Evolutionary conservation across 1,140 invertebrate species (phyloP), one percentile per base, ranked within the genome.

Genomic region (Drosophila sulfurigaster): DNA sequence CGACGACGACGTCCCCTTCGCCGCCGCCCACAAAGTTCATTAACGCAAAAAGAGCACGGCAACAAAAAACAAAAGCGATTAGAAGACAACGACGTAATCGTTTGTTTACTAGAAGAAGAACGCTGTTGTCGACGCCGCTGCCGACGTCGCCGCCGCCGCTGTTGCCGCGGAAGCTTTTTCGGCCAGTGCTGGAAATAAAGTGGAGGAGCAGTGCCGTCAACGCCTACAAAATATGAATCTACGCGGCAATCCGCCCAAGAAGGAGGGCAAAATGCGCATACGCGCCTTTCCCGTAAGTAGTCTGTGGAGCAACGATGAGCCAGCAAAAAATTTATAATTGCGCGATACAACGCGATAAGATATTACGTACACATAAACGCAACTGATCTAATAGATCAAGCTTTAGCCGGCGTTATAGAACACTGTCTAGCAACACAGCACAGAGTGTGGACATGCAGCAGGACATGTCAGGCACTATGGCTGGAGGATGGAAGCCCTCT

Each of bases 251-350:
- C 81, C 90, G 77, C 95, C 96, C 81, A 96, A 98, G 93, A 98
- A 98, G 94, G 96, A 98, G 93, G 96, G 96, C 93, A 99, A 99
- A 94, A 99, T 99, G 98, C 95, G 98, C 88, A 99, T 99, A 93
- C 95, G 98, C 93, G 98, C 98, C 81, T 99, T 99, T 94, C 98
- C 98, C 91, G 98, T 99, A 94, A 98, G 97, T 94, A 35, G 2
- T 51, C 25, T 15, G 25, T 13, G 6, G n/a, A 54, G 30, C 28
- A n/a, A 54, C 30, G 51, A 54, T 54, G 51, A 54, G 51, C 28
- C n/a, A 15, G 51, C 51, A 54, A 32, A 32, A 25, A 20, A 25
- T 0, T 16, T 16, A 16, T 16, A 38, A 54, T 54, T 3, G n/a
- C 51, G 51, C 10, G 32, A 32, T 32, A 32, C 20, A 11, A 41